Evolutionary conservation across 1,140 invertebrate genomes (phyloP).

Genomic region (Branchinecta lindahli): DNA sequence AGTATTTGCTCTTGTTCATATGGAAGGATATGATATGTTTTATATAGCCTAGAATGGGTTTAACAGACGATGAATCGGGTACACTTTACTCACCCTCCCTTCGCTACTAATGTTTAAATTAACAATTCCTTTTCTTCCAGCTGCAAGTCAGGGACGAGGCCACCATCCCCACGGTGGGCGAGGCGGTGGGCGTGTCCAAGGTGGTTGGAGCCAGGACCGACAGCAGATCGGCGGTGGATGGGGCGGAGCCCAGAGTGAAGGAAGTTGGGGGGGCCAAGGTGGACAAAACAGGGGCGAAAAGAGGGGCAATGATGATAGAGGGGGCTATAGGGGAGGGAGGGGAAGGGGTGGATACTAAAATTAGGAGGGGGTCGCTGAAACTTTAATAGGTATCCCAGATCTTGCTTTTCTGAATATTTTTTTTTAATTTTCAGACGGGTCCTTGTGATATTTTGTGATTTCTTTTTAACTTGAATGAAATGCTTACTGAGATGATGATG

Average conservation of each 20-base stretch:
- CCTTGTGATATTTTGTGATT: too few species aligned
- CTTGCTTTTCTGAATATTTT: too few species aligned
- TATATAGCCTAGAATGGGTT: conserved; percentile 17
- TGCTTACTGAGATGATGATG: too few species aligned
- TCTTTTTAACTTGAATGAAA: too few species aligned
- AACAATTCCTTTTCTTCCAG: not conserved
- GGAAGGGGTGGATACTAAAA: conserved; percentile 12
- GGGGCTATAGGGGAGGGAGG: conserved; percentile 32
- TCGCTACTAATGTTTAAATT: conserved; percentile 23
- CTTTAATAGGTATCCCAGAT: too few species aligned
- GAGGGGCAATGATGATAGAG: conserved; percentile 24
- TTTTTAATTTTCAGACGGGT: too few species aligned
- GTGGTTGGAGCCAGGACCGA: conserved; percentile 21
- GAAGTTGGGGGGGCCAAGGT: conserved; percentile 19
- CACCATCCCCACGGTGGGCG: conserved; percentile 26
- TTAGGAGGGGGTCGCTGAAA: conserved; percentile 16
- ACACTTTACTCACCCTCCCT: conserved; percentile 27
- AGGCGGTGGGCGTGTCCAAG: conserved; percentile 26
- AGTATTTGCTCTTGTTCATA: not conserved
- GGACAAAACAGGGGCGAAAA: conserved; percentile 20
- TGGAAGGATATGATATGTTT: not conserved
- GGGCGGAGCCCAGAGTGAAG: conserved; percentile 16
- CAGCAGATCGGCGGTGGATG: conserved; percentile 18
- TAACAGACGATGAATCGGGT: conserved; percentile 13
- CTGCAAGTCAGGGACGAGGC: not conserved